phyloP scores from a whole-genome alignment of 2,797 vertebrate species.

The Enteromius unitaeniatus region DNA sequence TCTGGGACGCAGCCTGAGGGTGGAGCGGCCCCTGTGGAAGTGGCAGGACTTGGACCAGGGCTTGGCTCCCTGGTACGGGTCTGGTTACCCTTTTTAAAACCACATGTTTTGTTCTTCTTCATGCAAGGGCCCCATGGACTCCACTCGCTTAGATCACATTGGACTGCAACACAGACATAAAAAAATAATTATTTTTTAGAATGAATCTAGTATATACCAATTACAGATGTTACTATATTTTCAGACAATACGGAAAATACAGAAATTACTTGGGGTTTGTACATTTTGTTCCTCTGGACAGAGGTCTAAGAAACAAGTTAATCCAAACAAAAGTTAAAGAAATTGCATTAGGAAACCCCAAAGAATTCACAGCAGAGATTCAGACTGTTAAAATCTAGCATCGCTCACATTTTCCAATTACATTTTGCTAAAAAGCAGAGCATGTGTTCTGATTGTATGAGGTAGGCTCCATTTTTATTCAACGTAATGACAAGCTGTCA shows the following conservation, averaged over 20 bases:
- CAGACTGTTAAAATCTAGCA: conserved; percentile 46
- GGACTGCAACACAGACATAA: conserved; percentile 71
- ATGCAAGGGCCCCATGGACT: conserved; percentile 90
- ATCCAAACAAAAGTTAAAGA: conserved; percentile 40
- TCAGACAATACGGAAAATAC: conserved; percentile 21
- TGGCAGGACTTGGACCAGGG: conserved; percentile 71
- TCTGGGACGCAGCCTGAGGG: conserved; percentile 78
- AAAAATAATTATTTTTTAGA: neutral
- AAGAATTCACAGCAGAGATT: conserved; percentile 37
- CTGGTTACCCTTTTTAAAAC: conserved; percentile 92
- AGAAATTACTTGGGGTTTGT: conserved; percentile 18
- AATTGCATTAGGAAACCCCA: conserved; percentile 44
- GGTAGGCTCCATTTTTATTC: conserved; percentile 57
- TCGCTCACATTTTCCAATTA: conserved; percentile 58
- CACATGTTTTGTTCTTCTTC: conserved; percentile 93
- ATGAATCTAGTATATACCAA: neutral
- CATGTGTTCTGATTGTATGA: conserved; percentile 61
- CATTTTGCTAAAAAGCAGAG: conserved; percentile 28
- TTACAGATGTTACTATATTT: conserved; percentile 30
- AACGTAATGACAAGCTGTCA: conserved; percentile 62
- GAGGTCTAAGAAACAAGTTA: conserved; percentile 30
- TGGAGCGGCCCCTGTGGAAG: conserved; percentile 60
- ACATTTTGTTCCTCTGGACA: conserved; percentile 39
- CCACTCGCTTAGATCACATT: conserved; percentile 95
- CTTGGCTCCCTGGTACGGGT: conserved; percentile 76